Evolutionary conservation across 2,888 invertebrate genomes (phyloP), one percentile per base, ranked within the genome.

Genomic region (Pseudoips prasinana): DNA sequence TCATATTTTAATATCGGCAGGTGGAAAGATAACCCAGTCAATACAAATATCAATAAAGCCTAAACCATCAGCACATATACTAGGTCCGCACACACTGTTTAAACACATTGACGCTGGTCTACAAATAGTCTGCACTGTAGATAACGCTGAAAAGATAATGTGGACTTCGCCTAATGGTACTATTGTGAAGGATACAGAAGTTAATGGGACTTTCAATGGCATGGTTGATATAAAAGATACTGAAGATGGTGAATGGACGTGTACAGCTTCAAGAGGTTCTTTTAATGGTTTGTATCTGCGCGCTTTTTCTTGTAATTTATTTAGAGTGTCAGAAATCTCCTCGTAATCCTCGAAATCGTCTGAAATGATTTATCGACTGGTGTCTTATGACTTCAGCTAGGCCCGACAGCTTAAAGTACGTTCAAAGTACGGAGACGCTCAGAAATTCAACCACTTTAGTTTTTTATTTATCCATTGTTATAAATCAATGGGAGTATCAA

Each of bases 11-110:
- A n/a, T n/a, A n/a, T n/a, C n/a, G n/a, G n/a, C 50, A 90, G 89
- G 76, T 8, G 89, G 90, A 0, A 47, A 63, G 56, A 38, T 66
- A 8, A 67, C 58, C 5, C 58, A 72, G 31, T 66, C 79, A 0
- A 65, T 68, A 1, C 41, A 52, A 17, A 62, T 88, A 29, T 55
- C 48, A 0, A 39, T 80, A 8, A 51, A 58, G 41, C 22, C 53
- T 0, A 48, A 65, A n/a, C 80, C 87, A 1, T 58, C 60, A 20
- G 79, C 77, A 0, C 73, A 76, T 43, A 82, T 87, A 30, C 47
- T 80, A 10, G 84, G 83, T 0, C 72, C 79, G 0, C 82, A 79
- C 40, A 53, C 61, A 1, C 22, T 83, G 1, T 51, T 54, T 0
- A 64, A 44, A 22, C 58, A 27, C 0, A 50, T 58, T 0, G 41